Evolutionary conservation across 2,797 vertebrate species (phyloP).

Genomic region (Cryptoprocta ferox): DNA sequence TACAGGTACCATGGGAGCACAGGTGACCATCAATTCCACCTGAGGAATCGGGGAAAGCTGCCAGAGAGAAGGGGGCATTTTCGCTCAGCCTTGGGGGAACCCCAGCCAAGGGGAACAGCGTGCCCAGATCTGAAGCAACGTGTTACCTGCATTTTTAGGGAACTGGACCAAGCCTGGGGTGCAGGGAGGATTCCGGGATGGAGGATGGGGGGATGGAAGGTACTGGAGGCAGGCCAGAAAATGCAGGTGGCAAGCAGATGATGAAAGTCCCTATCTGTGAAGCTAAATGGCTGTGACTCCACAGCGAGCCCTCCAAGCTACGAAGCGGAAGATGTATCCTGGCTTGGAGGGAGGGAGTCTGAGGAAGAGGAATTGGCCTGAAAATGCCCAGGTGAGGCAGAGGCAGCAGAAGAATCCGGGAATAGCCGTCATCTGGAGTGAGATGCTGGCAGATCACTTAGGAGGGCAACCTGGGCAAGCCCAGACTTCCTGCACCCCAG

Average conservation of each 20-base stretch:
- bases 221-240: conserved; percentile 32
- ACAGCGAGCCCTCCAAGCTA: not conserved
- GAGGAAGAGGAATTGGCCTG: not conserved
- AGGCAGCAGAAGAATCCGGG: not conserved
- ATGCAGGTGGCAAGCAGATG: not conserved
- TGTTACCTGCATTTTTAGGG: not conserved
- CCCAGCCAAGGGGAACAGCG: not conserved
- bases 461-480: not conserved
- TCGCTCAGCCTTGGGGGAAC: not conserved
- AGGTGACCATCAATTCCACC: conserved; percentile 37
- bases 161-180: not conserved
- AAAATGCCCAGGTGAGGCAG: not conserved
- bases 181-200: not conserved
- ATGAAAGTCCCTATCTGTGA: not conserved
- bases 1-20: not conserved
- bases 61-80: not conserved
- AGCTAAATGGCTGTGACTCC: not conserved
- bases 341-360: not conserved
- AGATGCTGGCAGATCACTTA: not conserved
- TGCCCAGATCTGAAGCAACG: not conserved
- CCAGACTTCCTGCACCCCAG: not conserved
- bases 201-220: not conserved
- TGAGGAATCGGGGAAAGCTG: not conserved
- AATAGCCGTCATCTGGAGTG: not conserved
- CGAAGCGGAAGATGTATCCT: not conserved